A percentile compares a stretch with the other conserved stretches of the same genome.
These are phyloP conservation scores for Adelosebastes latens DNA, from an alignment of 2,797 vertebrate genomes.

Conservation along the genomic window DNA sequence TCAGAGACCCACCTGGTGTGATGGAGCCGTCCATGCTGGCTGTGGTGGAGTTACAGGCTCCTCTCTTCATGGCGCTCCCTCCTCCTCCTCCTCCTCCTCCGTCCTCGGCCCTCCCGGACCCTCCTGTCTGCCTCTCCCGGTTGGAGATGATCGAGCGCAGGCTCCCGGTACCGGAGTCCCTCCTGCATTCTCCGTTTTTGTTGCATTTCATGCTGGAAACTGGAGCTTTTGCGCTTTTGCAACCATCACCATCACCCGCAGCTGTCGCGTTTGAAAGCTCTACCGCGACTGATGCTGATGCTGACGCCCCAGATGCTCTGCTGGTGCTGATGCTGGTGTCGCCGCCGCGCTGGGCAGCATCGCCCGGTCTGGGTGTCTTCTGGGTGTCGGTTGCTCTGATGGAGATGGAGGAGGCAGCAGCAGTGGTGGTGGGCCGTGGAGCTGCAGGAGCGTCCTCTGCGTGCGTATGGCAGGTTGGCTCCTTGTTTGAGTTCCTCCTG, in stretches of 20 bases:
- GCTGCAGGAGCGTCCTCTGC: constrained; percentile 77
- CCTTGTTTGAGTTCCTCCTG: constrained; percentile 80
- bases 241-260: constrained; percentile 65
- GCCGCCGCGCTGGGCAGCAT: constrained; percentile 78
- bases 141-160: constrained; percentile 86
- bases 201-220: constrained; percentile 87
- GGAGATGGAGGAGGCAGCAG: constrained; percentile 53
- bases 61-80: constrained; percentile 71
- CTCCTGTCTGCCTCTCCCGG: constrained; percentile 79
- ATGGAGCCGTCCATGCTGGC: constrained; percentile 84
- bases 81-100: constrained; percentile 12
- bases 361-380: constrained; percentile 77
- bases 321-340: constrained; percentile 38
- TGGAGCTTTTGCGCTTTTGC: constrained; percentile 68
- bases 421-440: constrained; percentile 67
- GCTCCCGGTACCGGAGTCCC: constrained; percentile 85
- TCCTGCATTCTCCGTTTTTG: constrained; percentile 89
- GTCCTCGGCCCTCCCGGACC: constrained; percentile 77
- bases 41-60: constrained; percentile 81
- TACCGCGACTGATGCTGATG: constrained; percentile 62
- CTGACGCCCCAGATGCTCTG: constrained; percentile 71
- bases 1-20: constrained; percentile 78
- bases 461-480: constrained; percentile 75
- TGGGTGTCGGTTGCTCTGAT: constrained; percentile 68
- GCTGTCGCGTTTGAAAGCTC: constrained; percentile 72